These are phyloP conservation scores for Caenorhabditis panamensis DNA, from an alignment of 2,888 invertebrate species.

Conservation along the genomic window DNA sequence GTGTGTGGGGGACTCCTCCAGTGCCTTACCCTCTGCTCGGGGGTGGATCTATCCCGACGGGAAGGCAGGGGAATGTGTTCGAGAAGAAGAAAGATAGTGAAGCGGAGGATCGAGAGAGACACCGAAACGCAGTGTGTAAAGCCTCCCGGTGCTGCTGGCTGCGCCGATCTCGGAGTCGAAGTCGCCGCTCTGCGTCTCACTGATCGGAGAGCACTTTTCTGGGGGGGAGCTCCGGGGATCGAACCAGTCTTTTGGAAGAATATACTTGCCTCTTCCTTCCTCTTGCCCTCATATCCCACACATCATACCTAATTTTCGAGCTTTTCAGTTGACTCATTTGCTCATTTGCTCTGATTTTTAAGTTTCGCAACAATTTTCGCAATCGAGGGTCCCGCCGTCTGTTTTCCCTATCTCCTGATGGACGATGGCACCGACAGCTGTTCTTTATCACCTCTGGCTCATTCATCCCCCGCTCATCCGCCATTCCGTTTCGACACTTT, in stretches of 20 bases:
- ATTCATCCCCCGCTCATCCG: background rate
- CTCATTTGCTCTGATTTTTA: background rate
- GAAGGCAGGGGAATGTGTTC: conserved; percentile 42
- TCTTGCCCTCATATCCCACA: conserved; percentile 19
- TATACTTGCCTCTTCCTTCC: conserved; percentile 12
- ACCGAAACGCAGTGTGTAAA: conserved; percentile 40
- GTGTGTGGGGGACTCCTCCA: conserved; percentile 13
- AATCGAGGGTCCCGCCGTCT: background rate
- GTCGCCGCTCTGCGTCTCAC: conserved; percentile 37
- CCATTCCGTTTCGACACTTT: conserved; percentile 2
- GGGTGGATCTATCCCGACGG: conserved; percentile 50
- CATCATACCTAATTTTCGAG: conserved; percentile 18
- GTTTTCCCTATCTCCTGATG: conserved; percentile 24
- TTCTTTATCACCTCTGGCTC: conserved; percentile 46
- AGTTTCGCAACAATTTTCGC: conserved; percentile 23
- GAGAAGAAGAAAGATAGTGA: conserved; percentile 20
- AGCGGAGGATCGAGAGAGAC: conserved; percentile 24
- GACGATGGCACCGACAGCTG: conserved; percentile 34
- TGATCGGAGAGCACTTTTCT: conserved; percentile 31
- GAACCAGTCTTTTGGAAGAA: conserved; percentile 51
- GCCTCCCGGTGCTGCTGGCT: conserved; percentile 21
- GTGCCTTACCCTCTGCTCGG: conserved; percentile 29
- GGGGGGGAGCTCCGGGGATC: conserved; percentile 20
- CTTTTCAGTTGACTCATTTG: conserved; percentile 3
- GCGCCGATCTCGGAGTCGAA: conserved; percentile 41